phyloP scores from a whole-genome alignment of 2,797 vertebrate species.

The Austrolebias charrua region DNA sequence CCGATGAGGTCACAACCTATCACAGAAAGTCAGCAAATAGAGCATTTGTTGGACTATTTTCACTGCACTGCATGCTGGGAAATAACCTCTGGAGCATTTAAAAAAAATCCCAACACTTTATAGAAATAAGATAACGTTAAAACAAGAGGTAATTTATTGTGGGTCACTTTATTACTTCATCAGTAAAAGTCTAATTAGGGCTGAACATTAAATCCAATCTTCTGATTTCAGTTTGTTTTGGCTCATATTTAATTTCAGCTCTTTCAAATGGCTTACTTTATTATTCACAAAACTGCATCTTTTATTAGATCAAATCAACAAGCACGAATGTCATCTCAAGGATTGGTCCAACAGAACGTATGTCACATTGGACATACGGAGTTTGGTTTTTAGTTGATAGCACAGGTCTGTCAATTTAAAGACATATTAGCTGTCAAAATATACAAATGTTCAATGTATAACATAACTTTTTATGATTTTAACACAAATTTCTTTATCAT shows the following conservation, averaged over 20 bases:
- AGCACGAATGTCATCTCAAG: constrained; percentile 34
- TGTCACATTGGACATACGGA: too few species aligned
- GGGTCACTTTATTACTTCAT: background rate
- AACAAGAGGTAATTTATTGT: constrained; percentile 8
- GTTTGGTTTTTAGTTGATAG: constrained; percentile 19
- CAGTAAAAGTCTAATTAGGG: background rate
- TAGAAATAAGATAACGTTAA: constrained; percentile 17
- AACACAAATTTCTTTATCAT: too few species aligned
- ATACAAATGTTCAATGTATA: too few species aligned
- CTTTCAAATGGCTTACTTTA: constrained; percentile 33
- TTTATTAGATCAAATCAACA: constrained; percentile 28
- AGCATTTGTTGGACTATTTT: constrained; percentile 16
- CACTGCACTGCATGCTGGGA: background rate
- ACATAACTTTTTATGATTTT: too few species aligned
- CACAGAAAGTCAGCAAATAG: constrained; percentile 41
- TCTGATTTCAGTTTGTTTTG: constrained; percentile 39
- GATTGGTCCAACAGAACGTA: constrained; percentile 35
- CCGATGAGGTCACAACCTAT: constrained; percentile 23
- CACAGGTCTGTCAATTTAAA: constrained; percentile 45
- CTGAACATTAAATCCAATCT: constrained; percentile 17
- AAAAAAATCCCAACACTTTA: constrained; percentile 1
- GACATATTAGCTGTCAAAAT: too few species aligned
- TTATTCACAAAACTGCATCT: constrained; percentile 29
- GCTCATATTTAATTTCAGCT: constrained; percentile 23
- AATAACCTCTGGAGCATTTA: constrained; percentile 3